Evolutionary conservation across 2,888 invertebrate genomes (phyloP).

Genomic region (Leistus spinibarbis): DNA sequence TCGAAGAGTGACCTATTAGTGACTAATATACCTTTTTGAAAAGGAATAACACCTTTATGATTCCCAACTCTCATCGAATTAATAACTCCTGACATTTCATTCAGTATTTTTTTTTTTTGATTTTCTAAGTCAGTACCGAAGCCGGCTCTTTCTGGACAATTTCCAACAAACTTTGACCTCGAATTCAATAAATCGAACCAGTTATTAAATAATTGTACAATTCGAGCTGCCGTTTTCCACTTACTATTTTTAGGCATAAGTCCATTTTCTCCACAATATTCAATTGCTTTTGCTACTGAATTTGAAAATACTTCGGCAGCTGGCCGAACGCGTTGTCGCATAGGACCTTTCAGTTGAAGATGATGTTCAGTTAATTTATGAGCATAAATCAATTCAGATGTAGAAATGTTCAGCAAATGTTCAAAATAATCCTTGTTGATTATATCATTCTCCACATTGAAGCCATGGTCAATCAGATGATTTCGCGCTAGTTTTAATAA

Average conservation of each 20-base stretch:
- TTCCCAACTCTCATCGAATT: not conserved
- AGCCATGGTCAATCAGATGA: not conserved
- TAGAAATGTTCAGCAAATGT: not conserved
- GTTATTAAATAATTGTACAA: not conserved
- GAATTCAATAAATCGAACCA: slow-evolving; percentile 9
- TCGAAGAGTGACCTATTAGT: not conserved
- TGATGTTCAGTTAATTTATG: not conserved
- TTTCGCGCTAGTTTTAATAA: slow-evolving; percentile 9
- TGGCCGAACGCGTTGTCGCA: not conserved
- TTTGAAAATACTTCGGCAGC: too few species aligned
- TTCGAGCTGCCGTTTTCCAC: not conserved
- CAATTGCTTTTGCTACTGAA: too few species aligned
- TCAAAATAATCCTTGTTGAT: not conserved
- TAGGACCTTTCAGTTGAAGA: not conserved
- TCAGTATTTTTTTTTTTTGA: not conserved
- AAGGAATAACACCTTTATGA: not conserved
- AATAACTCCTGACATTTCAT: not conserved
- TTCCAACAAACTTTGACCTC: not conserved
- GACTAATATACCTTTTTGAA: slow-evolving; percentile 1
- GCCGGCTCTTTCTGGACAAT: not conserved
- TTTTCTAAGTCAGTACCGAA: not conserved
- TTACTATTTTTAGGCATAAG: too few species aligned
- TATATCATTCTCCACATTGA: not conserved
- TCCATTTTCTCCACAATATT: too few species aligned
- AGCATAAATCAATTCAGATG: not conserved